A percentile compares a stretch with the other conserved stretches of the same genome.
phyloP scores from a whole-genome alignment of 2,888 invertebrate genomes.

The Spilosoma lubricipeda region DNA sequence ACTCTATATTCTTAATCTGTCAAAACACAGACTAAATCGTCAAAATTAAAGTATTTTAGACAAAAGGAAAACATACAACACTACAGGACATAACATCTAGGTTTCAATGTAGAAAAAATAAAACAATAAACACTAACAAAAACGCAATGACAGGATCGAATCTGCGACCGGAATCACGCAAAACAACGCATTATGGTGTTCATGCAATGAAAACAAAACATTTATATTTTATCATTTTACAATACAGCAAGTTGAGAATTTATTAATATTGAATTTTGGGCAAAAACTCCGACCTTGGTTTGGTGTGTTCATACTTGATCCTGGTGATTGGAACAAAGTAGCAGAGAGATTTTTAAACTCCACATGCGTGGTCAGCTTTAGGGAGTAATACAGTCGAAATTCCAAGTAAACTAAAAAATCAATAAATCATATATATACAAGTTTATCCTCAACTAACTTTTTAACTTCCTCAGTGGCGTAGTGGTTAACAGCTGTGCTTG shows the following conservation, averaged over 20 bases:
- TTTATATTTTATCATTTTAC: constrained; percentile 41
- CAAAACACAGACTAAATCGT: too few relatives aligned
- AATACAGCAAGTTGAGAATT: constrained; percentile 54
- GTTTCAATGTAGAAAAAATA: constrained; percentile 2
- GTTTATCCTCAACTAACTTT: too few relatives aligned
- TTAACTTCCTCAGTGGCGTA: too few relatives aligned
- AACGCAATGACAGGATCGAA: constrained; percentile 44
- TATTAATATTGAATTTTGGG: constrained; percentile 71
- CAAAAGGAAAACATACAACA: background rate
- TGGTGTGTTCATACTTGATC: constrained; percentile 36
- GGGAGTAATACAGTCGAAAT: background rate
- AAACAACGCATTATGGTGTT: constrained; percentile 48
- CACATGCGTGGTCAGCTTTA: background rate
- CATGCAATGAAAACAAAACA: constrained; percentile 48
- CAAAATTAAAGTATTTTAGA: too few relatives aligned
- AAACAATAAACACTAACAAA: constrained; percentile 31
- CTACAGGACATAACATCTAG: constrained; percentile 4
- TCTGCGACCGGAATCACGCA: constrained; percentile 64
- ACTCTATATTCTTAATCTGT: too few relatives aligned
- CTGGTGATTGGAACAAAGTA: background rate
- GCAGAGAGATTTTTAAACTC: background rate
- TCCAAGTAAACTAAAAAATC: too few relatives aligned
- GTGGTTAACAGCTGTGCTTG: too few relatives aligned
- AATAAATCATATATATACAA: too few relatives aligned
- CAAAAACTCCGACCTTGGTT: constrained; percentile 60